Evolutionary conservation across 2,113 vertebrate genomes (phyloP).

Genomic region (Nematolebias whitei): DNA sequence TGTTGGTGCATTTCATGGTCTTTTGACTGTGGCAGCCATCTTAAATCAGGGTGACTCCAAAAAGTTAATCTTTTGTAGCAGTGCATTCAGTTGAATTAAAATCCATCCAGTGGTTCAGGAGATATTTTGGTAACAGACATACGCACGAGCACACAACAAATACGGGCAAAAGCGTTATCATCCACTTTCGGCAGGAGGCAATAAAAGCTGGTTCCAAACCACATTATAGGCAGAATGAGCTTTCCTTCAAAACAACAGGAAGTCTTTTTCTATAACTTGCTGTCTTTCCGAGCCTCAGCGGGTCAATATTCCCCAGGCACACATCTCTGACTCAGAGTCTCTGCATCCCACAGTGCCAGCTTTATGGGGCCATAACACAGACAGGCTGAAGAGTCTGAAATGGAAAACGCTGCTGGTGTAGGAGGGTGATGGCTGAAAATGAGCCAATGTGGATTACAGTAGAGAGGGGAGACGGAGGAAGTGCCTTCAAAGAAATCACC

Average conservation of each 20-base stretch:
- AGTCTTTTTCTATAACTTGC: slow-evolving; percentile 18
- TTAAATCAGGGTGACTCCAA: too few species aligned
- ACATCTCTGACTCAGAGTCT: slow-evolving; percentile 42
- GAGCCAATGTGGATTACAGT: slow-evolving; percentile 37
- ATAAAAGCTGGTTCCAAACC: not conserved
- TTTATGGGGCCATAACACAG: slow-evolving; percentile 57
- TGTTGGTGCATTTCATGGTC: too few species aligned
- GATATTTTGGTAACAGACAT: too few species aligned
- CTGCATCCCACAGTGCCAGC: slow-evolving; percentile 51
- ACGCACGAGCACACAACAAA: too few species aligned
- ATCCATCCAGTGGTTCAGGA: too few species aligned
- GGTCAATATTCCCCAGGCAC: slow-evolving; percentile 52
- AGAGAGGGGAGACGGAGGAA: slow-evolving; percentile 11
- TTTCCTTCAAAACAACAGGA: slow-evolving; percentile 5
- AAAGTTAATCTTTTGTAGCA: too few species aligned
- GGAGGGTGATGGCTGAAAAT: slow-evolving; percentile 45
- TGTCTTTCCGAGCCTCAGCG: slow-evolving; percentile 19
- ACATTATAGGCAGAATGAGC: slow-evolving; percentile 4
- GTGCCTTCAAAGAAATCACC: slow-evolving; percentile 23
- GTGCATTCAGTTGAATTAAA: too few species aligned
- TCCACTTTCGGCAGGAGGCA: too few species aligned
- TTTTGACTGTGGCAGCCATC: too few species aligned
- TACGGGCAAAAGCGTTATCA: too few species aligned
- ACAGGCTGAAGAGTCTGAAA: slow-evolving; percentile 41
- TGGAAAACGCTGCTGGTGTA: slow-evolving; percentile 35